These are phyloP conservation scores for Myzus persicae DNA, from an alignment of 1,140 invertebrate species.

Conservation along the genomic window DNA sequence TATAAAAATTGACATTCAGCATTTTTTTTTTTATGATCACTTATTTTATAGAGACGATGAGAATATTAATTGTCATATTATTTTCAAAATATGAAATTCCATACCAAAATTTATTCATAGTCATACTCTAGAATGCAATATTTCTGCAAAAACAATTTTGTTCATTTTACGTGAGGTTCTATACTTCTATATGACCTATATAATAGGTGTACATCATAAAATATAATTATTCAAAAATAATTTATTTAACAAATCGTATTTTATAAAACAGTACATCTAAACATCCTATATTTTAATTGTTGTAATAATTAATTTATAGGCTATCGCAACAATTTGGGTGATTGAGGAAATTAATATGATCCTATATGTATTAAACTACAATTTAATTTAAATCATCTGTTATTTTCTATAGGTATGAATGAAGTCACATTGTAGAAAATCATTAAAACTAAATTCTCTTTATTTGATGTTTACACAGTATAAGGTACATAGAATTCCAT, in stretches of 20 bases:
- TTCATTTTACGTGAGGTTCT: neutral
- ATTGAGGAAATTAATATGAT: too few species aligned
- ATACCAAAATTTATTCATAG: conserved; percentile 11
- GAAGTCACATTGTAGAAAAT: neutral
- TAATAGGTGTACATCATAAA: neutral
- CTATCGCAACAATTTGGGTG: neutral
- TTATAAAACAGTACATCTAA: neutral
- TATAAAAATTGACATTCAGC: neutral
- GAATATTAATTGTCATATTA: conserved; percentile 6
- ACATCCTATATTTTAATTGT: neutral
- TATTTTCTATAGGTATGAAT: neutral
- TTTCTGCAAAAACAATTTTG: neutral
- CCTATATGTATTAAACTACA: neutral
- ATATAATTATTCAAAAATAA: neutral
- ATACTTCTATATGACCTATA: neutral
- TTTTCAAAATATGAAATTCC: neutral
- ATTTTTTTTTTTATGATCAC: neutral
- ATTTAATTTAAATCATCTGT: neutral
- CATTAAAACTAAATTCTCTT: neutral
- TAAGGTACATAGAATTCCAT: neutral
- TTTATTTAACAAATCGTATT: neutral
- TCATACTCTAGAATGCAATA: neutral
- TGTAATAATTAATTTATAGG: neutral
- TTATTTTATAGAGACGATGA: neutral
- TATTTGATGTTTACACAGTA: neutral